These are phyloP conservation scores for Sarcophaga peregrina DNA, from an alignment of 1,140 invertebrate genomes.

Conservation along the genomic window DNA sequence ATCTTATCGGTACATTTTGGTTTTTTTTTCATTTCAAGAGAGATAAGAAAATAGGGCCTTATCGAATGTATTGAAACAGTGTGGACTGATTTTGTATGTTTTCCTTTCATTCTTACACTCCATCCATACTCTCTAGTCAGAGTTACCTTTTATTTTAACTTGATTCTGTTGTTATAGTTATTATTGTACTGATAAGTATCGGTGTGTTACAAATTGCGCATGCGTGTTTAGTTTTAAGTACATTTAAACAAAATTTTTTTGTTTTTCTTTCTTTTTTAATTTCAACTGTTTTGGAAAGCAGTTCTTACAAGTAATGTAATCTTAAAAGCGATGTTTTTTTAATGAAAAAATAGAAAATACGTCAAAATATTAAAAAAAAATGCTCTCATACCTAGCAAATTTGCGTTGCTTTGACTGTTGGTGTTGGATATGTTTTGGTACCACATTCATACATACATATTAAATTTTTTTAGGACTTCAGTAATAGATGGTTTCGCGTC, in stretches of 20 bases:
- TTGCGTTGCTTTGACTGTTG: too few species aligned
- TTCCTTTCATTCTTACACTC: too few species aligned
- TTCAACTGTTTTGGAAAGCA: background rate
- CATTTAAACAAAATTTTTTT: background rate
- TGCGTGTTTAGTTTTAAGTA: constrained; percentile 52
- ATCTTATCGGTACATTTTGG: constrained; percentile 39
- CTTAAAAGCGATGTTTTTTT: background rate
- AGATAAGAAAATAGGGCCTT: background rate
- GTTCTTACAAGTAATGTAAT: background rate
- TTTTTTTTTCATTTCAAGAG: background rate
- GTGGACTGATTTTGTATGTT: background rate
- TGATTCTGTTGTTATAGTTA: constrained; percentile 21
- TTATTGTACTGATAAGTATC: constrained; percentile 58
- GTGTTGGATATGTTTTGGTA: too few species aligned
- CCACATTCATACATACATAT: too few species aligned
- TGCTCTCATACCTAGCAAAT: too few species aligned
- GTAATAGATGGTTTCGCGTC: too few species aligned
- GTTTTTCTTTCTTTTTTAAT: constrained; percentile 26
- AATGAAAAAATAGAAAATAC: too few species aligned
- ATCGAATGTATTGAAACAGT: background rate
- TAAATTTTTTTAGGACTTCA: too few species aligned
- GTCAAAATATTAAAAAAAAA: too few species aligned
- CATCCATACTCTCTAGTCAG: too few species aligned
- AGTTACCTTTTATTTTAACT: background rate
- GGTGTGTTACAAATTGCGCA: constrained; percentile 63